phyloP scores from a whole-genome alignment of 23 tunicate species.

The Halocynthia aurantium region DNA sequence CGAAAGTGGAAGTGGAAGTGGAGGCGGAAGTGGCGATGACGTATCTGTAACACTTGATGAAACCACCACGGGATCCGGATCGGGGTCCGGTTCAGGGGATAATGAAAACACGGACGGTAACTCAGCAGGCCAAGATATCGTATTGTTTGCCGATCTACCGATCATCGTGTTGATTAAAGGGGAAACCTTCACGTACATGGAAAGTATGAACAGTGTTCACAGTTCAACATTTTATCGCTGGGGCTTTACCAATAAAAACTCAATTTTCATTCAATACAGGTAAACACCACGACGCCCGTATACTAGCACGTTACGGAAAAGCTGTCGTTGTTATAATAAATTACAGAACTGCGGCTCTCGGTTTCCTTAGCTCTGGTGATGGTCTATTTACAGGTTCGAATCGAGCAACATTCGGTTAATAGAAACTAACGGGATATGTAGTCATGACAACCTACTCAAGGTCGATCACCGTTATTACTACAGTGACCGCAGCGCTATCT shows the following conservation, averaged over 20 bases:
- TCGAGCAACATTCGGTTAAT: too few species aligned
- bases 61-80: too few species aligned
- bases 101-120: not conserved
- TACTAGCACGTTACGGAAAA: conserved; percentile 16
- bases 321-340: conserved; percentile 16
- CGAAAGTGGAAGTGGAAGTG: not conserved
- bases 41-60: not conserved
- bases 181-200: conserved; percentile 15
- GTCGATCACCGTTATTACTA: too few species aligned
- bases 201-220: not conserved
- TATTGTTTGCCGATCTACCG: conserved; percentile 3
- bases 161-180: conserved; percentile 9
- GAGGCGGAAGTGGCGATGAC: not conserved
- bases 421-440: too few species aligned
- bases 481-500: too few species aligned
- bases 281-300: conserved; percentile 7
- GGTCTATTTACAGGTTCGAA: conserved; percentile 12
- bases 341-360: conserved; percentile 20
- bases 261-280: not conserved
- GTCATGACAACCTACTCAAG: too few species aligned
- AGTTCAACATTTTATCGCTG: too few species aligned
- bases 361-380: conserved; percentile 18
- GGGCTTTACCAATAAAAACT: too few species aligned
- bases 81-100: too few species aligned
- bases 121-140: not conserved